phyloP scores from a whole-genome alignment of 2,113 vertebrate species.

The Orientallactaga bullata region DNA sequence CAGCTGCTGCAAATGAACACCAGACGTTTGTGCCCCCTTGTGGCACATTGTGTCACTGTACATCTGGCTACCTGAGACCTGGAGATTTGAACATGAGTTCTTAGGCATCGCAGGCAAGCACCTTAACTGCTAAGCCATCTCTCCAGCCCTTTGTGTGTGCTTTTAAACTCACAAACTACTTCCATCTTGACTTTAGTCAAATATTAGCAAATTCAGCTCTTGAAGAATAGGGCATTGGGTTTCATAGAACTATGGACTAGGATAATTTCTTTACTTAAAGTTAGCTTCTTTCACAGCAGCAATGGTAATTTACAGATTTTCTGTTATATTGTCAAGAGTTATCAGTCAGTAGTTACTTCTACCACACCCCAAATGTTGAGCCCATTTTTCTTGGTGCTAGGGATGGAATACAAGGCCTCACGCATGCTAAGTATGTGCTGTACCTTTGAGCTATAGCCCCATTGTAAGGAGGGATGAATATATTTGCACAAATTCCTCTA shows the following conservation, averaged over 20 bases:
- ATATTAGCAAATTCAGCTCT: conserved; percentile 29
- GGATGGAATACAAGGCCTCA: no score
- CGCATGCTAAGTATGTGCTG: neutral
- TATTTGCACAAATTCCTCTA: neutral
- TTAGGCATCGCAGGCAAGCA: no score
- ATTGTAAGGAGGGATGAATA: neutral
- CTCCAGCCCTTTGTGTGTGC: neutral
- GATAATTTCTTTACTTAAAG: no score
- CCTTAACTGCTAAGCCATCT: neutral
- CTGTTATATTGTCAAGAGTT: conserved; percentile 15
- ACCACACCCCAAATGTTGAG: neutral
- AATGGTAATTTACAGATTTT: conserved; percentile 16
- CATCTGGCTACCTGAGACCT: no score
- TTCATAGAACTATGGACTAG: no score
- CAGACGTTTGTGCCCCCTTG: no score
- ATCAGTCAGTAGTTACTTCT: neutral
- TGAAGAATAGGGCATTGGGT: conserved; percentile 11
- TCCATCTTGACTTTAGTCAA: conserved; percentile 25
- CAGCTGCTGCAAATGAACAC: no score
- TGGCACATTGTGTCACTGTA: no score
- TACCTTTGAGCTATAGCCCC: neutral
- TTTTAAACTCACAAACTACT: conserved; percentile 13
- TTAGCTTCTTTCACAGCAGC: no score
- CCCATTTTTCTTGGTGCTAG: no score
- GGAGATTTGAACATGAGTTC: no score